Evolutionary conservation across 1,140 invertebrate species (phyloP), one percentile per base, ranked within the genome.

Genomic region (Cotesia glomerata): DNA sequence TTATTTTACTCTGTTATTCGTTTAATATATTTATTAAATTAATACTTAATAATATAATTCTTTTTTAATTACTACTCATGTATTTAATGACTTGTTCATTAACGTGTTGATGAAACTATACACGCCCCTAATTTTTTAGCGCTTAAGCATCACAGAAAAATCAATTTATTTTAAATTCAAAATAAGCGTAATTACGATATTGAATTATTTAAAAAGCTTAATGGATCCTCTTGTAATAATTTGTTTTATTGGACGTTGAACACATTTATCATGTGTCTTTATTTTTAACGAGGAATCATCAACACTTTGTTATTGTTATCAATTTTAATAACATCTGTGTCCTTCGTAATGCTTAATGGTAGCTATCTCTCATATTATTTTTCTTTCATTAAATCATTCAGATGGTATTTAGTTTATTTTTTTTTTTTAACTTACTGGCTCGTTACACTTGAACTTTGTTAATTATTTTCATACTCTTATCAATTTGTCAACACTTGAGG

Each of bases 61-160:
- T 64, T 62, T 63, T 69, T 35, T 34, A 62, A 63, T 36, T 26
- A 58, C 56, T 63, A 62, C 8, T 49, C 34, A 5, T 62, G 14
- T 56, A 34, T 69, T 56, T 59, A 45, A 58, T 16, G 3, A 32
- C 49, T 52, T 66, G 18, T 59, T 35, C 45, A 39, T 51, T 18
- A 54, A 70, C 66, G 69, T 51, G 36, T 51, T 67, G 54, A 66
- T 65, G 8, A 9, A 45, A 45, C 11, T 45, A 45, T 11, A 71
- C 65, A 69, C 56, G 69, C 71, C 64, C 69, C 54, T 67, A 63
- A 67, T 35, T 68, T 65, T 61, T 72, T 39, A 61, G 64, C 63
- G 45, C 63, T 64, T 59, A 51, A 63, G 67, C 58, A 73, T 69
- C 4, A 13, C 39, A 49, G 5, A 36, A 45, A 63, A 32, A 62